Percentiles rank a stretch among this genome's conserved stretches.
phyloP scores from a whole-genome alignment of 2,888 invertebrate species.

The Pyrocoelia pectoralis region DNA sequence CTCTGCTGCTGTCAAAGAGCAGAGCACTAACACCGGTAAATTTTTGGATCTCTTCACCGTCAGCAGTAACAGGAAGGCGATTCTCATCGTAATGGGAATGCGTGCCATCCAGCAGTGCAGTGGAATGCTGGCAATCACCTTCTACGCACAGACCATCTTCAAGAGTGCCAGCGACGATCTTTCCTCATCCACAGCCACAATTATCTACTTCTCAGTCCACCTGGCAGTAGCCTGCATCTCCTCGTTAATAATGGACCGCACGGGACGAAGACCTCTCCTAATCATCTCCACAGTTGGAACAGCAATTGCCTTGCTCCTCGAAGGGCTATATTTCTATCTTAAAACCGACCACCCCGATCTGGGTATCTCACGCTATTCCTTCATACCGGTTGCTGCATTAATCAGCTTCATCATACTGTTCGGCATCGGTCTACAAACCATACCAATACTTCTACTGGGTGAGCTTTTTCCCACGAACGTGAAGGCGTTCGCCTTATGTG shows the following conservation, averaged over 20 bases:
- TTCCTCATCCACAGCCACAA: slow-evolving; percentile 62
- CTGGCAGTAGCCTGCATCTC: slow-evolving; percentile 64
- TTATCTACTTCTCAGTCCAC: slow-evolving; percentile 65
- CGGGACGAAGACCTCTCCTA: slow-evolving; percentile 69
- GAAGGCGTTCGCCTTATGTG: slow-evolving; percentile 62
- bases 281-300: slow-evolving; percentile 62
- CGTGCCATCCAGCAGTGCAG: slow-evolving; percentile 68
- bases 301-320: slow-evolving; percentile 51
- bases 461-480: slow-evolving; percentile 64
- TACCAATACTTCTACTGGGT: slow-evolving; percentile 60
- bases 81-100: slow-evolving; percentile 68
- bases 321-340: slow-evolving; percentile 57
- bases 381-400: slow-evolving; percentile 63
- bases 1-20: slow-evolving; percentile 33
- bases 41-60: slow-evolving; percentile 64
- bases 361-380: slow-evolving; percentile 49
- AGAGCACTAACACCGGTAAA: slow-evolving; percentile 58
- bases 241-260: slow-evolving; percentile 66
- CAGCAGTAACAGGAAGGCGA: slow-evolving; percentile 66
- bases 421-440: slow-evolving; percentile 60
- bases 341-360: slow-evolving; percentile 34
- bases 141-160: slow-evolving; percentile 70
- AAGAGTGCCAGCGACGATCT: slow-evolving; percentile 56
- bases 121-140: slow-evolving; percentile 67
- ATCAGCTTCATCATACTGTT: slow-evolving; percentile 59